Evolutionary conservation across 2,113 vertebrate genomes (phyloP), one percentile per base, ranked within the genome.

Genomic region (Erpornis zantholeuca): DNA sequence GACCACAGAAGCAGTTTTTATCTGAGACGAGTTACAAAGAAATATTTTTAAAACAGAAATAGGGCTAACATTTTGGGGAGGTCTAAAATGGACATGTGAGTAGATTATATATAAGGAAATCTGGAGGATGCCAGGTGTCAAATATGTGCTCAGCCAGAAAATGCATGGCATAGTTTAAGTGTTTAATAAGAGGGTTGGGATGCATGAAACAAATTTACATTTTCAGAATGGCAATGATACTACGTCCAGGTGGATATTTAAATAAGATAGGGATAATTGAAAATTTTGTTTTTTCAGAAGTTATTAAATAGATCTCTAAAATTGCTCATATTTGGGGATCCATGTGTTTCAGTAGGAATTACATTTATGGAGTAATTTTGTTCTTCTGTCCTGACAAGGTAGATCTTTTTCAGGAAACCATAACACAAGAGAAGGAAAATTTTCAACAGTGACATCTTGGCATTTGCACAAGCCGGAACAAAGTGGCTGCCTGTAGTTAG

Each of bases 361-460:
- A 27, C 0, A 0, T 52, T 64, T 80, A 16, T 3, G 3, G 14
- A 20, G 11, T 64, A 38, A 56, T 72, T 91, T 81, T 82, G 27
- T 64, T 12, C 8, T 10, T 70, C 10, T 33, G 9, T 64, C 35
- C 35, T 36, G 11, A 22, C 7, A 27, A 66, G 4, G 35, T 69
- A 50, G 60, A 72, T 68, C 27, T 90, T 83, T 60, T 57, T 88
- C 25, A 57, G 53, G 66, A 89, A 78, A 57, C 12, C 2, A 1
- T 33, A 69, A 33, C 8, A 69, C 27, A 52, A 56, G 40, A 56
- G 44, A 19, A 28, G 42, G 36, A 57, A 64, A 54, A 19, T 22
- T 22, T 57, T 72, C 8, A 27, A 10, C 10, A 16, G 64, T 38
- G 52, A 33, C 5, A 40, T 14, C 29, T 44, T 83, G 45, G 40